Evolutionary conservation across 2,113 vertebrate species (phyloP), one percentile per base, ranked within the genome.

Genomic region (Eurypyga helias): DNA sequence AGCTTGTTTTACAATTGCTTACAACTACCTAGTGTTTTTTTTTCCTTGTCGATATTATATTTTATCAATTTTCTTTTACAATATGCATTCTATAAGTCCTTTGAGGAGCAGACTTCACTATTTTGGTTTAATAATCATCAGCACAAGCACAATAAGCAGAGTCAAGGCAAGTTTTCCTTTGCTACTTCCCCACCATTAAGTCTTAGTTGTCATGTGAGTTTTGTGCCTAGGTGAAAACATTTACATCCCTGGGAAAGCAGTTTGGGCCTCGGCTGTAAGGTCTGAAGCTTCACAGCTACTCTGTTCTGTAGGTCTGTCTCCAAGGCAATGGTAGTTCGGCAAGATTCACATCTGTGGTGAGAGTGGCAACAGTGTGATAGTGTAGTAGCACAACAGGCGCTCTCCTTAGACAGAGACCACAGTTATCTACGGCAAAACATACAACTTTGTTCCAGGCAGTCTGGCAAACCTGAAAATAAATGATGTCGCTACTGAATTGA

Each of bases 371-470:
- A 9, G 12, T 51, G 36, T 82, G 52, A 28, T 34, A 62, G 5
- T 5, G 3, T 36, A 66, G 33, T 23, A 67, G 24, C 36, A 10
- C 31, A 45, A 34, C 58, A 55, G 52, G 23, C 80, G 85, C 13
- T 73, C 19, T 77, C 64, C 34, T 61, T 34, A 57, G 31, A 8
- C 71, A 41, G 66, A 57, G 26, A 36, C 73, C 26, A 7, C 31
- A 36, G 25, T 67, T 90, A 33, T 1, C 1, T 41, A 3, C 21
- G n/a, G 17, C 28, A 54, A 51, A 81, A n/a, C 3, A 1, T 2
- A 2, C 23, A 52, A 6, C 28, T 77, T 80, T 16, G 58, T 55
- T 33, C 20, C 16, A 12, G 66, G 17, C 0, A 1, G n/a, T 36
- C 21, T 77, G 21, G 20, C 17, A 71, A 82, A 82, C 23, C 20